A percentile compares a stretch with the other conserved stretches of the same genome.
phyloP scores from a whole-genome alignment of 2,797 vertebrate species.

The Hozukius guyotensis region DNA sequence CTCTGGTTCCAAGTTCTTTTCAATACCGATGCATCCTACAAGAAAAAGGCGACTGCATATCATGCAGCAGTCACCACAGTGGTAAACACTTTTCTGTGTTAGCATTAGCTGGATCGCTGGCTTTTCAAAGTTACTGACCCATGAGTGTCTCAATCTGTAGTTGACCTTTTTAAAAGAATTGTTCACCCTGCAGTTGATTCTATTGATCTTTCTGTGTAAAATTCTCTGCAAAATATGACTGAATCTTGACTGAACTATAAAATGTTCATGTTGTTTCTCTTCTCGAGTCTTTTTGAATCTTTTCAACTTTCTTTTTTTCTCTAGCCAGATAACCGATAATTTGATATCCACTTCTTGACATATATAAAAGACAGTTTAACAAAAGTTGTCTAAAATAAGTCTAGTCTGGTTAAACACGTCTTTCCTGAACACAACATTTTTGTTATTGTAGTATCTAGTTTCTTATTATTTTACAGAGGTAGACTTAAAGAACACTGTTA shows the following conservation, averaged over 20 bases:
- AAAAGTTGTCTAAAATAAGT: neutral
- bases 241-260: neutral
- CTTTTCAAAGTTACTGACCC: conserved; percentile 13
- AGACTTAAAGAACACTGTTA: neutral
- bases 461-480: neutral
- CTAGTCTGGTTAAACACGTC: neutral
- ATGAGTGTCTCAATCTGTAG: neutral
- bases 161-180: neutral
- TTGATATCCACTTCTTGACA: neutral
- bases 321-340: neutral
- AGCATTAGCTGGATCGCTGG: neutral
- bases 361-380: neutral
- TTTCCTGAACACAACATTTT: neutral
- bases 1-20: conserved; percentile 1
- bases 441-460: too few relatives aligned
- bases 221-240: neutral
- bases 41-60: neutral
- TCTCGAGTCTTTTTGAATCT: neutral
- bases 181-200: neutral
- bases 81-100: neutral
- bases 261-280: fast-evolving
- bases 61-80: neutral
- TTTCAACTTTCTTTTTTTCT: neutral
- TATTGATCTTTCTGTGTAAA: neutral
- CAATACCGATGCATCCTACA: neutral